Evolutionary conservation across 2,797 vertebrate genomes (phyloP), one percentile per base, ranked within the genome.

Genomic region (Cuculus canorus): DNA sequence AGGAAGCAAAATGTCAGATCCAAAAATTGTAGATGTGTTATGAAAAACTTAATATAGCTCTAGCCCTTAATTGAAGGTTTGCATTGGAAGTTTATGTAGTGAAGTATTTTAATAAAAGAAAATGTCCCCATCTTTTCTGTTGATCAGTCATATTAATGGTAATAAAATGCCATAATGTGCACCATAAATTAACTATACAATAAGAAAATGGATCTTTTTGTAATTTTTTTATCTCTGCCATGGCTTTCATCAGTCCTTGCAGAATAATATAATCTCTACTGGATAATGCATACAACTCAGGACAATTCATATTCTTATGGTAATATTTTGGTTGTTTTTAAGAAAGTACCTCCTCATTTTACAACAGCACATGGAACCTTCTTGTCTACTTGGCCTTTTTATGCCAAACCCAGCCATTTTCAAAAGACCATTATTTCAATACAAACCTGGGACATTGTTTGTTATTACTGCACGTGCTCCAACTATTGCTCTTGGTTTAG

Each of bases 271-370:
- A 59, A 54, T 24, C 4, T 66, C 17, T 84, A 8, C 45, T 68
- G 35, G 10, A 77, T 13, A 78, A 70, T 37, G 41, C 24, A 64
- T 78, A 27, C 15, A 91, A n/a, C 10, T 35, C 2, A 4, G 30
- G 13, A 70, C 0, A 5, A 30, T 41, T 73, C 14, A 28, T 21
- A 41, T 17, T 68, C 12, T 64, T 0, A 0, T 23, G 15, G 33
- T 52, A 53, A 11, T 28, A 0, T 57, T 28, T 45, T 17, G 45
- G 13, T 3, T 19, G 13, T 32, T 39, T 43, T 30, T 16, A 56
- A 72, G 14, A 30, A 84, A 47, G 3, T 21, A 23, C 8, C 5
- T 50, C 9, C 54, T 76, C 30, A 56, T 72, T 90, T 72, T 82
- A 9, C 45, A 61, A 21, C 8, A 65, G 2, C 8, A 37, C 45